Evolutionary conservation across 2,113 vertebrate genomes (phyloP).

Genomic region (Passer montanus): DNA sequence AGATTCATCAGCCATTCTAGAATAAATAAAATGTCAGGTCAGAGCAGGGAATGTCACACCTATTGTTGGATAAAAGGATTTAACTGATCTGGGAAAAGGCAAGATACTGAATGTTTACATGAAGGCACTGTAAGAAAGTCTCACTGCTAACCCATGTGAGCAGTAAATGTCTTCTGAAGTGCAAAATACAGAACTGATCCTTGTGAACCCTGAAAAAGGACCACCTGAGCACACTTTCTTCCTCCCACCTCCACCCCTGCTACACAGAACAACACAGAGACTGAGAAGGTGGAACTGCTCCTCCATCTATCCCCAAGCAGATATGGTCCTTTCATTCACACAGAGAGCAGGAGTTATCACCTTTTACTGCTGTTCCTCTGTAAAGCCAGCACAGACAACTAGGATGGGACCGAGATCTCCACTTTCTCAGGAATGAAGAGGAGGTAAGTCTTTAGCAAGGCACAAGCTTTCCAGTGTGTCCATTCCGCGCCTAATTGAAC

Average conservation of each 20-base stretch:
- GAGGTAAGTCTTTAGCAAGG: neutral
- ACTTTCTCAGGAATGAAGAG: neutral
- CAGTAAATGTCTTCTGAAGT: neutral
- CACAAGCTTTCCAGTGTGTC: neutral
- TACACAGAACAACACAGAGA: neutral
- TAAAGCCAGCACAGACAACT: neutral
- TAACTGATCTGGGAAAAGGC: neutral
- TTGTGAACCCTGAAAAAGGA: neutral
- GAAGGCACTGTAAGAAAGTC: neutral
- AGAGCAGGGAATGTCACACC: neutral
- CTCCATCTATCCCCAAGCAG: neutral
- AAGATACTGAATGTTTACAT: neutral
- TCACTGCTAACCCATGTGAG: neutral
- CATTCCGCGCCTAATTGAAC: accelerated
- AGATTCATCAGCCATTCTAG: neutral
- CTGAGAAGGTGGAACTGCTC: neutral
- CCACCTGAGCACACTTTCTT: neutral
- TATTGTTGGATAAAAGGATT: neutral
- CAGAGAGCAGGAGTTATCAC: neutral
- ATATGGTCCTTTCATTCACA: neutral
- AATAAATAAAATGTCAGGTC: neutral
- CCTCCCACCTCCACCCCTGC: neutral
- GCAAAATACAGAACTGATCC: neutral
- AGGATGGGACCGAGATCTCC: neutral
- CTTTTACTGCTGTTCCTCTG: neutral